Evolutionary conservation across 2,888 invertebrate species (phyloP).

Genomic region (Gymnoscelis rufifasciata): DNA sequence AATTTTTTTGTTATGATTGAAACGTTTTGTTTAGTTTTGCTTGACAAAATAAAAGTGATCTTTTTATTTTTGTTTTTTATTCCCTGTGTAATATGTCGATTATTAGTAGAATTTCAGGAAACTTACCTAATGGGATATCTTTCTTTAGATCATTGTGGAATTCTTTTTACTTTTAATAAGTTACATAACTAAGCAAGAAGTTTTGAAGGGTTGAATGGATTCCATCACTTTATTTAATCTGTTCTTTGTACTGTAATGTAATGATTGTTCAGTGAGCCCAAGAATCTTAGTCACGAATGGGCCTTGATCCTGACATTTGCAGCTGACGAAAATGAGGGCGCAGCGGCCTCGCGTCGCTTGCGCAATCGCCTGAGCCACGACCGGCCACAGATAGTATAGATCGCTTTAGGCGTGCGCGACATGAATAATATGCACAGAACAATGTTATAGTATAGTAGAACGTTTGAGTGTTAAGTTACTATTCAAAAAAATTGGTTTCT

Average conservation of each 20-base stretch:
- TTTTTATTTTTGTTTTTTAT: constrained; percentile 14
- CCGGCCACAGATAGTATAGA: constrained; percentile 1
- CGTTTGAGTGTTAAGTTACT: too few species aligned
- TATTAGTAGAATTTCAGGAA: too few species aligned
- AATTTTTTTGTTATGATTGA: constrained; percentile 18
- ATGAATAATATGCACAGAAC: too few species aligned
- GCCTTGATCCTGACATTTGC: constrained; percentile 71
- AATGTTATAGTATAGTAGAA: too few species aligned
- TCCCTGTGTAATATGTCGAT: neutral
- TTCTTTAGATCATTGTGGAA: too few species aligned
- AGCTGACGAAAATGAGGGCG: constrained; percentile 53
- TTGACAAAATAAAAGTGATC: constrained; percentile 25
- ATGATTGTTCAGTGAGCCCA: constrained; percentile 10
- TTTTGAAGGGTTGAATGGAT: too few species aligned
- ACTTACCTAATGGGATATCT: too few species aligned
- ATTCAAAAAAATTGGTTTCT: too few species aligned
- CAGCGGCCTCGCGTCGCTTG: constrained; percentile 49
- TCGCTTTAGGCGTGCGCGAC: too few species aligned
- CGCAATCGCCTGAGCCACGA: constrained; percentile 24
- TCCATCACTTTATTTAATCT: neutral
- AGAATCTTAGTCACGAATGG: constrained; percentile 29
- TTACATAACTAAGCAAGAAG: too few species aligned
- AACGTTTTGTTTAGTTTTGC: constrained; percentile 19
- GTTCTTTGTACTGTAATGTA: constrained; percentile 13
- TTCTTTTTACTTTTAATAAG: too few species aligned